Conservation (phyloP, 2,888 invertebrate genomes). For the Eristalis arbustorum region DNA sequence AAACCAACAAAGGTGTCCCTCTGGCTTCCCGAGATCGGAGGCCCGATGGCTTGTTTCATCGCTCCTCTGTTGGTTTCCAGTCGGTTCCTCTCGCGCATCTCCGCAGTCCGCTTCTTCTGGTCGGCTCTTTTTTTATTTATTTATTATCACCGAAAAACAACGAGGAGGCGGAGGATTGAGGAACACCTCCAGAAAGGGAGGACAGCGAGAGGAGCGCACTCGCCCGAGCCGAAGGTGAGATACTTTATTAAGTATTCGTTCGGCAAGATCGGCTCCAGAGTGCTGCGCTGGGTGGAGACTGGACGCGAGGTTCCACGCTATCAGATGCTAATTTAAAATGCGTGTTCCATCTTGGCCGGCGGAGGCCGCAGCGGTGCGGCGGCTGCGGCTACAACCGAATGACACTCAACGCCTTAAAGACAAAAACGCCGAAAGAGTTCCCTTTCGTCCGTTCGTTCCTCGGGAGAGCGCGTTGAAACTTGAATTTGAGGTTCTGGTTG, state of each 20-base stretch:
- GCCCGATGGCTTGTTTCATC: background rate
- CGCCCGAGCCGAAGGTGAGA: slow-evolving; percentile 38
- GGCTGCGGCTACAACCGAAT: slow-evolving; percentile 49
- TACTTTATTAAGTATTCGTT: slow-evolving; percentile 51
- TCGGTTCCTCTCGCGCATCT: background rate
- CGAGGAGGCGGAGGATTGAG: slow-evolving; percentile 50
- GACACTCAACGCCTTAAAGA: slow-evolving; percentile 65
- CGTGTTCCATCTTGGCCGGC: slow-evolving; percentile 12
- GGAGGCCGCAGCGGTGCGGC: background rate
- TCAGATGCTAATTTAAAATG: slow-evolving; percentile 58
- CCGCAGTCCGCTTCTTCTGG: background rate
- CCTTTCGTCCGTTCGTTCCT: slow-evolving; percentile 14
- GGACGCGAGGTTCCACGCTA: slow-evolving; percentile 2
- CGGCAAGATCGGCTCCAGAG: background rate
- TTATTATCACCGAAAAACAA: slow-evolving; percentile 57
- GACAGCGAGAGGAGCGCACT: slow-evolving; percentile 1
- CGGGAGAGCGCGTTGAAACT: slow-evolving; percentile 54
- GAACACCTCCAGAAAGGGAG: slow-evolving; percentile 28
- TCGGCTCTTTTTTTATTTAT: slow-evolving; percentile 54
- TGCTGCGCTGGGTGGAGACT: background rate
- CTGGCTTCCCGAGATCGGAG: background rate
- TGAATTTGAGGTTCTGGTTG: slow-evolving; percentile 37
- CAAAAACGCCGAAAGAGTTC: slow-evolving; percentile 47
- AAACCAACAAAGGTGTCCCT: background rate
- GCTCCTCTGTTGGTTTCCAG: background rate